Base-by-base conservation (phyloP, 2,888 invertebrate species). In the Dolichomitus sp. region DNA sequence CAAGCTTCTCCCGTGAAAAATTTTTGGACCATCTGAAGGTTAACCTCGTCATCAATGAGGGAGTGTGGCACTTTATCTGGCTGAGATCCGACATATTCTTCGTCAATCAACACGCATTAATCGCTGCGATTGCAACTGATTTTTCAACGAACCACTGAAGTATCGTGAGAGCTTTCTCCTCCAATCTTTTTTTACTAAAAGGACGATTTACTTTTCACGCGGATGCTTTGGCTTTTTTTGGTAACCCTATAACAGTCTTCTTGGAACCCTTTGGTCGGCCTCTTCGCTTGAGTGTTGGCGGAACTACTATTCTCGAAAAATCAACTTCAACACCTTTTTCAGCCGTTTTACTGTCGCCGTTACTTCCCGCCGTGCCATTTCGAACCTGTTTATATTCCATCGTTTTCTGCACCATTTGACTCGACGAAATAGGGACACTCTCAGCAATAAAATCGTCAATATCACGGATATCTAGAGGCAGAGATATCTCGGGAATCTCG, bases 291-390 rank as follows among this genome's bases (percentile, higher is more conserved):
- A 42, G 23, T 42, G 42, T 12, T 19, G 63, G 42, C 14, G 63
- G 63, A 33, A 63, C 63, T 42, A 12, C 4, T 7, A 63, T 42
- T 19, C 40, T 42, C 40, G 63, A 63, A 19, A 63, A 63, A 63
- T 63, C 23, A 42, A 63, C 30, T 30, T 30, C 30, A 30, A 4
- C 30, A 30, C 30, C 3, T 30, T 4, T 30, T 30, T 30, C 30
- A 30, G 30, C 30, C 4, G 30, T 30, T 30, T 30, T 30, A 30
- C 30, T 30, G 30, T 2, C 30, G 30, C 30, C 30, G 30, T 30
- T 30, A 30, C 30, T 30, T 30, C 30, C 30, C 30, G 30, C 30
- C 2, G 30, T 30, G 30, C 30, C 30, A 30, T 30, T 30, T 30
- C 30, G 30, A 30, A 30, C 4, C 4, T 30, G 3, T 30, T 30